phyloP scores from a whole-genome alignment of 2,113 vertebrate genomes.

The Lutjanus erythropterus region DNA sequence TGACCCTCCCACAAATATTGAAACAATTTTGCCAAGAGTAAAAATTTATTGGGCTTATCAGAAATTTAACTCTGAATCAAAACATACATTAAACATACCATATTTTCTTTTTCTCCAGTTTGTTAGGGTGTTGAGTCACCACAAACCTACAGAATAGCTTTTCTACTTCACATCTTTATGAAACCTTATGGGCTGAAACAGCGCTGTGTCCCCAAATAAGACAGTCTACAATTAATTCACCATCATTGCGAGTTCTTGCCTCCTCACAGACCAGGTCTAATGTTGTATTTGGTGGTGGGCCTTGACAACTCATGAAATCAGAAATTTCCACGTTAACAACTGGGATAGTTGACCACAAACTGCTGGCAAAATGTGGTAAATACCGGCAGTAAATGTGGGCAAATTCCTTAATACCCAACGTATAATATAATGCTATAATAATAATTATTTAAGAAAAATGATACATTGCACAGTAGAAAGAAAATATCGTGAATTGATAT shows the following conservation, averaged over 20 bases:
- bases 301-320: constrained; percentile 42
- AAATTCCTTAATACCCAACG: neutral
- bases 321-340: constrained; percentile 15
- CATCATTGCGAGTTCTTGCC: constrained; percentile 5
- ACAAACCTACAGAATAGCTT: neutral
- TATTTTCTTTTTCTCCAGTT: neutral
- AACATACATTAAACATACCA: too few species aligned
- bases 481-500: neutral
- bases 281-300: neutral
- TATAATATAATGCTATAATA: neutral
- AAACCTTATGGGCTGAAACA: neutral
- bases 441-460: neutral
- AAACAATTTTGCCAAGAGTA: constrained; percentile 17
- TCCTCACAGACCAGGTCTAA: constrained; percentile 14
- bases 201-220: neutral
- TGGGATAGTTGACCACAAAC: constrained; percentile 9
- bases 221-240: neutral
- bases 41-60: constrained; percentile 6
- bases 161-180: constrained; percentile 23
- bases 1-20: constrained; percentile 37
- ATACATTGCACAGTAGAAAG: neutral
- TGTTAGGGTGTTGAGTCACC: neutral
- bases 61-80: too few species aligned
- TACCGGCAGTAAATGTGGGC: neutral
- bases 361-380: constrained; percentile 5